Conservation (phyloP, 1,140 invertebrate genomes). For the Proctacanthus coquilletti region DNA sequence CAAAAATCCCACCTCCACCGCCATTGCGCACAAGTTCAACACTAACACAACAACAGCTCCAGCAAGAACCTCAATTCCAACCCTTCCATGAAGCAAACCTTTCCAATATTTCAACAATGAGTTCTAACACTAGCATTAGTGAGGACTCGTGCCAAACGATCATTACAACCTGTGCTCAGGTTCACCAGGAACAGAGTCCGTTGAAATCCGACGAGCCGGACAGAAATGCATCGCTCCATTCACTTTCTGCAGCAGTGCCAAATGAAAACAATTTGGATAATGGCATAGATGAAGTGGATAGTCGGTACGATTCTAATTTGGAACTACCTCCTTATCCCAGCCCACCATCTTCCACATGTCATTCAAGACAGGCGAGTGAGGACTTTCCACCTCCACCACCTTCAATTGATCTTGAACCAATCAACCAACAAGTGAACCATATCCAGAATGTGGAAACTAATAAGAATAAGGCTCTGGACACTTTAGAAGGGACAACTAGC, state of each 20-base stretch:
- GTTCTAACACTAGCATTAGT: conserved; percentile 65
- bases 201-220: conserved; percentile 32
- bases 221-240: conserved; percentile 1
- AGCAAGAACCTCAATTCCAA: conserved; percentile 17
- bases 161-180: conserved; percentile 56
- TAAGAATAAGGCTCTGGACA: conserved; percentile 17
- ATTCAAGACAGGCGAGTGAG: conserved; percentile 72
- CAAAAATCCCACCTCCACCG: conserved; percentile 71
- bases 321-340: conserved; percentile 68
- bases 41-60: conserved; percentile 23
- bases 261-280: conserved; percentile 19
- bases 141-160: conserved; percentile 64
- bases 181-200: conserved; percentile 62
- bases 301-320: conserved; percentile 18
- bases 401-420: conserved; percentile 45
- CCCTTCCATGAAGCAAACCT: conserved; percentile 26
- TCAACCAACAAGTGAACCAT: conserved; percentile 38
- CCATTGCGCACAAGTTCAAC: conserved; percentile 67
- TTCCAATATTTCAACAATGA: conserved; percentile 28
- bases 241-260: neutral
- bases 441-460: conserved; percentile 24
- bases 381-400: conserved; percentile 78
- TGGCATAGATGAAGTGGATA: conserved; percentile 43
- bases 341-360: conserved; percentile 51
- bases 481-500: conserved; percentile 30